These are phyloP conservation scores for Calliopsis andreniformis DNA, from an alignment of 1,140 invertebrate genomes.

Conservation along the genomic window DNA sequence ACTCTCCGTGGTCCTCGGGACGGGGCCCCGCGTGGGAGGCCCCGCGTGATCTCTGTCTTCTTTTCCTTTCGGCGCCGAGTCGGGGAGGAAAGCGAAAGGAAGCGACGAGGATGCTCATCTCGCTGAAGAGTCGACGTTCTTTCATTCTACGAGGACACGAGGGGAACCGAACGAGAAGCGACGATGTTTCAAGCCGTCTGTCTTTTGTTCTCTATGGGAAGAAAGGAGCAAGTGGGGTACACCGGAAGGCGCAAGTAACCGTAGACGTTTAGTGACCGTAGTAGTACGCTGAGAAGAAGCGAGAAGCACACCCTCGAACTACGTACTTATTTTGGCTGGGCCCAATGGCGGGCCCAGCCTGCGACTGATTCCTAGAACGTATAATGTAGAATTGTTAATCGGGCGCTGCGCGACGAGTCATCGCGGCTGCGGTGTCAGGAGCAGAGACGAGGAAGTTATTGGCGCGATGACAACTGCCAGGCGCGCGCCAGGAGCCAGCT, in stretches of 20 bases:
- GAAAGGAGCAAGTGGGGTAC: conserved; percentile 19
- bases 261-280: conserved; percentile 27
- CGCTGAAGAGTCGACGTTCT: background rate
- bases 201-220: conserved; percentile 36
- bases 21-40: conserved; percentile 40
- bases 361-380: conserved; percentile 68
- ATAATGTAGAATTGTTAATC: conserved; percentile 69
- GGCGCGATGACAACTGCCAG: conserved; percentile 55
- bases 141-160: no score
- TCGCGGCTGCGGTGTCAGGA: conserved; percentile 29
- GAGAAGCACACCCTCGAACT: conserved; percentile 52
- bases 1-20: conserved; percentile 7
- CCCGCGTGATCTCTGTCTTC: conserved; percentile 37
- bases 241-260: background rate
- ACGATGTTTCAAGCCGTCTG: conserved; percentile 15
- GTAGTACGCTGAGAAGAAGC: conserved; percentile 33
- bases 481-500: conserved; percentile 33
- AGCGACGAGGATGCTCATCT: background rate
- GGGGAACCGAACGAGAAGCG: background rate
- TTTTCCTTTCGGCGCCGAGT: background rate
- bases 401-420: conserved; percentile 56
- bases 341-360: conserved; percentile 49
- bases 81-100: background rate
- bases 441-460: conserved; percentile 20
- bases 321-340: conserved; percentile 70